Percentiles rank a stretch among this genome's conserved stretches.
Conservation (phyloP, 1,140 invertebrate genomes). For the Pteromalus puparum region DNA sequence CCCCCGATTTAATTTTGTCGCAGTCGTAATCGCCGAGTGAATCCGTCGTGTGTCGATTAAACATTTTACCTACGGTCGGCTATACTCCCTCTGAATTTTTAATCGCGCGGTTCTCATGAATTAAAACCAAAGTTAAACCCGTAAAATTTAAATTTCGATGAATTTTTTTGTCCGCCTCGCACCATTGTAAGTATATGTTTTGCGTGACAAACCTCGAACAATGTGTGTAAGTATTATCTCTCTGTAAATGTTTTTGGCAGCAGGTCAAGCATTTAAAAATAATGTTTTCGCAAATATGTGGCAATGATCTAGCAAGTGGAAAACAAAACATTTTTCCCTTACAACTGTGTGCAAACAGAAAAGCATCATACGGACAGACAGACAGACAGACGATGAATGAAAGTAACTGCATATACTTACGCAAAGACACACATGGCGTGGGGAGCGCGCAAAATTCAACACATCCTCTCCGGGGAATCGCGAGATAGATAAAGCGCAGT, state of each 20-base stretch:
- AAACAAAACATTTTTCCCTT: too few species aligned
- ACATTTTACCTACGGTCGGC: background rate
- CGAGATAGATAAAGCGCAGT: background rate
- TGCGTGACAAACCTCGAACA: background rate
- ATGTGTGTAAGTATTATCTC: too few species aligned
- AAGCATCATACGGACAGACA: too few species aligned
- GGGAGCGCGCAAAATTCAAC: background rate
- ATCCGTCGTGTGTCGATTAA: background rate
- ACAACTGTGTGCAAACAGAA: too few species aligned
- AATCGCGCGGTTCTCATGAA: too few species aligned
- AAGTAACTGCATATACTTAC: background rate
- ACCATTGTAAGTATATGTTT: background rate
- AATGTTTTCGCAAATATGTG: conserved; percentile 4
- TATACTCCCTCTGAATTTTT: background rate
- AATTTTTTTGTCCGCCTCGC: too few species aligned
- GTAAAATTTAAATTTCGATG: too few species aligned
- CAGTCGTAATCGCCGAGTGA: background rate
- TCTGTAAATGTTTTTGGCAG: conserved; percentile 1
- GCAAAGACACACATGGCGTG: background rate
- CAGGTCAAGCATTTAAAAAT: conserved; percentile 32
- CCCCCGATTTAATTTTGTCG: background rate
- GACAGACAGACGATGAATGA: too few species aligned
- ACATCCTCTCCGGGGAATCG: background rate
- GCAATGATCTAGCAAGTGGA: background rate
- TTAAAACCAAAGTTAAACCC: too few species aligned